A percentile compares a stretch with the other conserved stretches of the same genome.
Conservation (phyloP, 2,113 vertebrate species). For the Lasiurus cinereus region DNA sequence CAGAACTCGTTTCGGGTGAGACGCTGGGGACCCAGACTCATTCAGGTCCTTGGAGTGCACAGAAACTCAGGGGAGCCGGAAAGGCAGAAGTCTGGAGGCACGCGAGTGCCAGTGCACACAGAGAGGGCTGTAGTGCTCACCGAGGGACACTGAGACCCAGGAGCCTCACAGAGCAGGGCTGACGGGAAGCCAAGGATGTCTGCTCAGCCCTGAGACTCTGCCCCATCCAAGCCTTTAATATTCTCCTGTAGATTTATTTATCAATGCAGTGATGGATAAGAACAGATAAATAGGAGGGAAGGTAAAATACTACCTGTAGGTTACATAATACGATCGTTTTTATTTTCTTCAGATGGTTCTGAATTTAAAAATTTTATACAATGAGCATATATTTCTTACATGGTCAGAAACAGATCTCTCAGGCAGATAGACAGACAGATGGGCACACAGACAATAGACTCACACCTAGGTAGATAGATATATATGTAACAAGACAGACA, state of each 20-base stretch:
- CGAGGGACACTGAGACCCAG: no score
- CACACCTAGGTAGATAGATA: neutral
- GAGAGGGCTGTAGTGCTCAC: no score
- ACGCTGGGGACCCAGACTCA: no score
- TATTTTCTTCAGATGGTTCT: neutral
- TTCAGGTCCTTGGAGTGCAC: no score
- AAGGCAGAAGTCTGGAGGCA: no score
- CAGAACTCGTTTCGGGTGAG: no score
- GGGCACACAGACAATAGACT: neutral
- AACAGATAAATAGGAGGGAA: neutral
- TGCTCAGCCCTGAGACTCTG: no score
- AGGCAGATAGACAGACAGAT: neutral
- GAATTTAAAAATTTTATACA: conserved; percentile 27
- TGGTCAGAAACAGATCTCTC: neutral
- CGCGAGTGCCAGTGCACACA: no score
- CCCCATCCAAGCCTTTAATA: neutral
- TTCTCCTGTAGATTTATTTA: neutral
- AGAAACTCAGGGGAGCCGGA: no score
- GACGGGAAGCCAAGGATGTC: no score
- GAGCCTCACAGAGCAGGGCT: no score
- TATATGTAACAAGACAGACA: neutral
- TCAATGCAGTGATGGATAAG: neutral
- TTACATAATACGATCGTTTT: neutral
- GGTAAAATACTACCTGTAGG: neutral
- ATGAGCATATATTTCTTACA: neutral